These are phyloP conservation scores for Drosophila rhopaloa DNA, from an alignment of 1,140 invertebrate species.

Conservation along the genomic window DNA sequence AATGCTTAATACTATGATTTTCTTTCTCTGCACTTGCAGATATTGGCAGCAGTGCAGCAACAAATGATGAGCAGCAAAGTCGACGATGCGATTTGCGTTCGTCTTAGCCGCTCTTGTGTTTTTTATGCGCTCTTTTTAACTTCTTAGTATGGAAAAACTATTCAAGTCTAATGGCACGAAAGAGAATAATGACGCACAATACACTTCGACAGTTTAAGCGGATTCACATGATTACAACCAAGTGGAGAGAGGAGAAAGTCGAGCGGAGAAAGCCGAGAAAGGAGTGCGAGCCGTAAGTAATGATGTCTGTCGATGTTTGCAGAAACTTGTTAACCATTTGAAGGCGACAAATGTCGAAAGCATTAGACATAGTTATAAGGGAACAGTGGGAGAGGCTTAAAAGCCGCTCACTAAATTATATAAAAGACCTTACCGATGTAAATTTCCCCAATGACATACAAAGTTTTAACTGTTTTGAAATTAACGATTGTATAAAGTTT, in stretches of 20 bases:
- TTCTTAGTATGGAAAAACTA: slow-evolving; percentile 78
- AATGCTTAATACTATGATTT: background rate
- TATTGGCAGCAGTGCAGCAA: slow-evolving; percentile 27
- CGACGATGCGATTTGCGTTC: slow-evolving; percentile 66
- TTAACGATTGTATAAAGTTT: no score
- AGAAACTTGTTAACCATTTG: slow-evolving; percentile 78
- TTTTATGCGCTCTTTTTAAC: slow-evolving; percentile 24
- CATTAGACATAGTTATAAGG: slow-evolving; percentile 59
- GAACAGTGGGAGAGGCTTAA: background rate
- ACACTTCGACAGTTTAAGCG: slow-evolving; percentile 80
- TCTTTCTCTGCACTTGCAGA: slow-evolving; percentile 8
- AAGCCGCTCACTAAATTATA: no score
- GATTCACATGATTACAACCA: slow-evolving; percentile 78
- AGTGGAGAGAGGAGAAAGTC: slow-evolving; percentile 9
- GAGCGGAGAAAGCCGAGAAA: background rate
- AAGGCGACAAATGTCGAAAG: slow-evolving; percentile 74
- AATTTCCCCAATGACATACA: no score
- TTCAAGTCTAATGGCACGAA: slow-evolving; percentile 84
- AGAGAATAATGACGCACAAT: slow-evolving; percentile 84
- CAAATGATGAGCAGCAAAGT: slow-evolving; percentile 61
- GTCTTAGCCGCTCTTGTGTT: slow-evolving; percentile 9
- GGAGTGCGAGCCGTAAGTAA: slow-evolving; percentile 54
- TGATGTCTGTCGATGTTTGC: slow-evolving; percentile 75
- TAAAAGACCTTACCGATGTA: no score
- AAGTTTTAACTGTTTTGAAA: no score